Evolutionary conservation across 1,140 invertebrate genomes (phyloP).

Genomic region (Thalassaphorura encarpata): DNA sequence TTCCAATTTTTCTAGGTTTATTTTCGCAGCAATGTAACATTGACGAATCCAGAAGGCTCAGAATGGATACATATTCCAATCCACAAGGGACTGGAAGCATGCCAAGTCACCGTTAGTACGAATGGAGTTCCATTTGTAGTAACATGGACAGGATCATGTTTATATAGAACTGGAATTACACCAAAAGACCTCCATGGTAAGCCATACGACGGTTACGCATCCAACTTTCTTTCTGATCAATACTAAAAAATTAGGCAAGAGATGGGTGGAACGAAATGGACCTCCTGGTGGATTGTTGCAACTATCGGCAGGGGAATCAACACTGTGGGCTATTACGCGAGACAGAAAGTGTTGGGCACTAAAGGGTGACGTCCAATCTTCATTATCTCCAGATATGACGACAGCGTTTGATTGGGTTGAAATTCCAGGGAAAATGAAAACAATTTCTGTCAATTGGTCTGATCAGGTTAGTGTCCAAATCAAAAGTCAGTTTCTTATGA

Average conservation of each 20-base stretch:
- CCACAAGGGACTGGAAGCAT: constrained; percentile 63
- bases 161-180: constrained; percentile 65
- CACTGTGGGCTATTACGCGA: constrained; percentile 75
- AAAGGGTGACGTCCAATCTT: constrained; percentile 17
- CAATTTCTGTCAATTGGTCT: constrained; percentile 70
- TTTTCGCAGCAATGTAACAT: constrained; percentile 66
- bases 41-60: constrained; percentile 68
- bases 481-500: neutral
- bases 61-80: constrained; percentile 67
- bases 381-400: neutral
- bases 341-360: constrained; percentile 42
- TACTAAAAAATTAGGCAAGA: constrained; percentile 26
- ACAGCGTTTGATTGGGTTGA: constrained; percentile 66
- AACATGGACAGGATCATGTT: constrained; percentile 63
- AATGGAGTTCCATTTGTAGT: constrained; percentile 76
- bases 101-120: constrained; percentile 68
- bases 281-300: constrained; percentile 53
- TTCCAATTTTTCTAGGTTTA: constrained; percentile 51
- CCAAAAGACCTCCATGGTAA: constrained; percentile 58
- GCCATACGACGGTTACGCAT: neutral
- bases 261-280: constrained; percentile 67
- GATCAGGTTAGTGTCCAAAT: constrained; percentile 61
- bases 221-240: neutral
- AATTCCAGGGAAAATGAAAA: constrained; percentile 60
- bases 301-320: constrained; percentile 70